A percentile compares a stretch with the other conserved stretches of the same genome.
These are phyloP conservation scores for Antedon mediterranea DNA, from an alignment of 53 echinoderm and acorn worm genomes.

Conservation along the genomic window DNA sequence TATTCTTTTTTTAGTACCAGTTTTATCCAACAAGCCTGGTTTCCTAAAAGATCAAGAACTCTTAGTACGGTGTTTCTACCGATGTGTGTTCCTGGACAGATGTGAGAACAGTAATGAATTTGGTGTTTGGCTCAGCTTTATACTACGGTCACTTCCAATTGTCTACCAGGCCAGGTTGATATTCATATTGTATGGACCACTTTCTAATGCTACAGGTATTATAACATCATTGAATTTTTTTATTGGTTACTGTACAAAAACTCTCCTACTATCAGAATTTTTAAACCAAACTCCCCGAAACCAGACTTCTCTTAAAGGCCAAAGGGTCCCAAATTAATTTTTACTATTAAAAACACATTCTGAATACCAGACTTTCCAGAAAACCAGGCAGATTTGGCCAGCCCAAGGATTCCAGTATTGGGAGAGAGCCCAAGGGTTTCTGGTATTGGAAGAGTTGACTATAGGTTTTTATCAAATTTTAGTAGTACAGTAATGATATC, in stretches of 20 bases:
- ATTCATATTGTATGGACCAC: slow-evolving; percentile 63
- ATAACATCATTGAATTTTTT: neutral
- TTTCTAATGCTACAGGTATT: slow-evolving; percentile 22
- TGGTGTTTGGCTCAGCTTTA: slow-evolving; percentile 66
- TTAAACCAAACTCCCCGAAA: no score
- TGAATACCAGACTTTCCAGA: no score
- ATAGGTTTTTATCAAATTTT: neutral
- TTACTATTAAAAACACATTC: no score
- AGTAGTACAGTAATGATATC: neutral
- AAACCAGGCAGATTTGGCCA: no score
- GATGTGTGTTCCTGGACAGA: slow-evolving; percentile 56
- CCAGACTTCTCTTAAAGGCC: no score
- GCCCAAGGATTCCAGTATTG: neutral
- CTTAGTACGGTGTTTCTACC: slow-evolving; percentile 49
- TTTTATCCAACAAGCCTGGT: slow-evolving; percentile 46
- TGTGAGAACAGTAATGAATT: slow-evolving; percentile 46
- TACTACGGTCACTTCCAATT: slow-evolving; percentile 68
- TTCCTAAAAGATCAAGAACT: slow-evolving; percentile 22
- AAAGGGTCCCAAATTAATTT: no score
- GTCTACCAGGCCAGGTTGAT: slow-evolving; percentile 83
- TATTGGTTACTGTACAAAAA: neutral
- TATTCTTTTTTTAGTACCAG: slow-evolving; percentile 22
- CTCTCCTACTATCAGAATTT: no score
- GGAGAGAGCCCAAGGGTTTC: neutral
- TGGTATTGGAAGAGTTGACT: neutral